Percentiles rank a stretch among this genome's conserved stretches.
These are phyloP conservation scores for Poliocrania exsul DNA, from an alignment of 2,797 vertebrate genomes.

Conservation along the genomic window DNA sequence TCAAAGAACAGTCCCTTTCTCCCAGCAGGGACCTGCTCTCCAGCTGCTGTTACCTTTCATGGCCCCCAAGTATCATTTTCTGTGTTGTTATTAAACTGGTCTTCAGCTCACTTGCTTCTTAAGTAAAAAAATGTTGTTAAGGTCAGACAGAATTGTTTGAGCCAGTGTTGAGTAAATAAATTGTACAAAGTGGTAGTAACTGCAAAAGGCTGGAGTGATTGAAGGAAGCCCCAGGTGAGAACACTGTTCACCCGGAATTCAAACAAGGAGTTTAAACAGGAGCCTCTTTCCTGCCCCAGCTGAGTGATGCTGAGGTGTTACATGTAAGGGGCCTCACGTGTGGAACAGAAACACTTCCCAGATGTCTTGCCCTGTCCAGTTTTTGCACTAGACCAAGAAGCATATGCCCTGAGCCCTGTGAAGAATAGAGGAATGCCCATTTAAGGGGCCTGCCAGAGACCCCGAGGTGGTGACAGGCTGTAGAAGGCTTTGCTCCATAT, in stretches of 20 bases:
- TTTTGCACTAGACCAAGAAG: neutral
- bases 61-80: neutral
- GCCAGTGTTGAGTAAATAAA: neutral
- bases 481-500: neutral
- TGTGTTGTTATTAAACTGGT: neutral
- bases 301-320: neutral
- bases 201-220: neutral
- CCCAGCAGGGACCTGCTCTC: neutral
- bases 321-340: neutral
- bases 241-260: neutral
- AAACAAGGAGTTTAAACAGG: neutral
- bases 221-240: neutral
- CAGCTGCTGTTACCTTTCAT: neutral
- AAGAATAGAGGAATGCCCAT: neutral
- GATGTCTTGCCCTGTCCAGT: neutral
- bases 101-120: neutral
- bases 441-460: neutral
- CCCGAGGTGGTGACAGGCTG: neutral
- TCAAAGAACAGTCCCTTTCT: neutral
- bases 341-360: neutral
- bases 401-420: neutral
- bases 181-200: neutral
- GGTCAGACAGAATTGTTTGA: neutral
- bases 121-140: neutral
- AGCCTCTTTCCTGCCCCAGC: neutral